Base-by-base conservation (phyloP, 2,888 invertebrate species). In the Orgyia antiqua region DNA sequence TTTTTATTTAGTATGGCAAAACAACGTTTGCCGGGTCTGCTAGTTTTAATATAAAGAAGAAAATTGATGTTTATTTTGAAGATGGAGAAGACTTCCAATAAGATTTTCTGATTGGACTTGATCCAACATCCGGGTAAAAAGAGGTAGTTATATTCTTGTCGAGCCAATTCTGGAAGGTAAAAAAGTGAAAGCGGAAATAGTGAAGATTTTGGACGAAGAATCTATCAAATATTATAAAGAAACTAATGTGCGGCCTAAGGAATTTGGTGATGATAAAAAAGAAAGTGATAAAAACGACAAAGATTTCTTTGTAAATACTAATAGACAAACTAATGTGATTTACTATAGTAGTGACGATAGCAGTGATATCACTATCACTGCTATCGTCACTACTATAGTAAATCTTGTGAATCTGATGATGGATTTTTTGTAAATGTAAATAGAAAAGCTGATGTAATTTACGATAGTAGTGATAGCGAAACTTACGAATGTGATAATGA, bases 101-200 rank as follows among this genome's bases (percentile, higher is more conserved):
- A n/a, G n/a, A n/a, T n/a, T n/a, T n/a, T n/a, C n/a, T n/a, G n/a
- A n/a, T n/a, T n/a, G n/a, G n/a, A n/a, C n/a, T n/a, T n/a, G n/a
- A n/a, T n/a, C n/a, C n/a, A 95, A 94, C 58, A 91, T 98, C 25
- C 99, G 97, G 96, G 93, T 98, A 0, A 97, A 96, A 71, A 89
- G 95, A 31, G 97, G 97, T 3, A 93, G 95, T 73, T 98, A 89
- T 66, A 89, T 98, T 13, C 74, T 99, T 1, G 91, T 97, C 0
- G 95, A 97, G 62, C 93, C 95, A 0, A 98, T 99, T 36, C 84
- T 88, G 20, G 98, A 99, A 77, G 98, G 98, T 8, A 93, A 94
- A 51, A 98, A 97, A 87, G 98, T 98, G 0, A 94, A 94, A 64
- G 98, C 92, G 0, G 98, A 98, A 87, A 97, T 98, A 51, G 90